These are phyloP conservation scores for Toxonevra muliebris DNA, from an alignment of 2,888 invertebrate species.

Conservation along the genomic window DNA sequence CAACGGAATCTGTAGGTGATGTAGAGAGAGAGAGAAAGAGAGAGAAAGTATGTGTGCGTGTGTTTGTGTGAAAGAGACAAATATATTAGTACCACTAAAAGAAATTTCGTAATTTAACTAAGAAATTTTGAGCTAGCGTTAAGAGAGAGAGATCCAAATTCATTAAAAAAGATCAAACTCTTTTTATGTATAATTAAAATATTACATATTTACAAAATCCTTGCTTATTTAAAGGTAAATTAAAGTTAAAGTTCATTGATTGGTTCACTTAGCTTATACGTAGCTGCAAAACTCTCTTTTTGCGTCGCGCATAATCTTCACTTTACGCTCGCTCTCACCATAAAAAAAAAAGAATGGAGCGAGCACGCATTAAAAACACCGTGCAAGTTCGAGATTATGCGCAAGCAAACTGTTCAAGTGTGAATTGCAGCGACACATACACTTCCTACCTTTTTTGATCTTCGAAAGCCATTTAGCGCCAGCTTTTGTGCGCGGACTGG, in stretches of 20 bases:
- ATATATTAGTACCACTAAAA: conserved; percentile 30
- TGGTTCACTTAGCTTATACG: conserved; percentile 44
- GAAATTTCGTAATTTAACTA: conserved; percentile 35
- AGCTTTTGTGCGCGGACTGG: conserved; percentile 86
- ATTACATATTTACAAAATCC: neutral
- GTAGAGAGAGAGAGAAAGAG: conserved; percentile 12
- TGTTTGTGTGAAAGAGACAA: neutral
- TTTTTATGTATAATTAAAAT: no score
- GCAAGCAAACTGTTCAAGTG: neutral
- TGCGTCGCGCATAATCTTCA: conserved; percentile 10
- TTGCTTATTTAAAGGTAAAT: conserved; percentile 10
- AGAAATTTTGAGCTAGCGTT: conserved; percentile 53
- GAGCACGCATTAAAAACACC: neutral
- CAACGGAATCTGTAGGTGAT: conserved; percentile 72
- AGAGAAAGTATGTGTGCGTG: neutral
- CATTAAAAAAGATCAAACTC: neutral
- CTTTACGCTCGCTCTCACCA: conserved; percentile 38
- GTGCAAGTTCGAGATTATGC: neutral
- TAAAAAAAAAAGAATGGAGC: neutral
- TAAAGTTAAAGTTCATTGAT: conserved; percentile 13
- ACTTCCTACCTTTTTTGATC: conserved; percentile 80
- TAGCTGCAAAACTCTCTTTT: conserved; percentile 51
- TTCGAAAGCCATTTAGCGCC: conserved; percentile 90
- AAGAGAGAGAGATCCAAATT: conserved; percentile 33
- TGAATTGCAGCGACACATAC: conserved; percentile 66